phyloP scores from a whole-genome alignment of 2,797 vertebrate genomes.

The Sardinella longiceps region DNA sequence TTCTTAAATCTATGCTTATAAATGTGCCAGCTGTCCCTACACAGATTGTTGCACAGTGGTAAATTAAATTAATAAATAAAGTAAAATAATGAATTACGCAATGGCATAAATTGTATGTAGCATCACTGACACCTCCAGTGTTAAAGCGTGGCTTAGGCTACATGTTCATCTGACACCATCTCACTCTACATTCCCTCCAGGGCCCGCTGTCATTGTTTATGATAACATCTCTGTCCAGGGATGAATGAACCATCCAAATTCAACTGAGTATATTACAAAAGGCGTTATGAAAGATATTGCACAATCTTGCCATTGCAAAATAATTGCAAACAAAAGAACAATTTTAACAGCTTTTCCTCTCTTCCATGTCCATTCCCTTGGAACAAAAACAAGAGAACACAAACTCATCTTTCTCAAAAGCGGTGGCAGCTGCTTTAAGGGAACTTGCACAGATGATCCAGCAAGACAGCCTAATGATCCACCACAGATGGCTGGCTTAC shows the following conservation, averaged over 20 bases:
- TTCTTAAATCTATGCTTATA: neutral
- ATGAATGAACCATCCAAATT: neutral
- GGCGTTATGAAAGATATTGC: neutral
- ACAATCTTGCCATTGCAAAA: neutral
- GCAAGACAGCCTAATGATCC: neutral
- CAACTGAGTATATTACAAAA: neutral
- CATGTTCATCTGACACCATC: neutral
- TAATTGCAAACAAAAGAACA: neutral
- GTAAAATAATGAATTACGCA: neutral
- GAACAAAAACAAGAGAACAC: neutral
- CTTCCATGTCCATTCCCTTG: neutral
- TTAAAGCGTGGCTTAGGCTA: neutral
- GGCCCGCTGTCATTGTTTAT: neutral
- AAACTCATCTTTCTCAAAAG: neutral
- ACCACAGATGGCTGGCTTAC: neutral
- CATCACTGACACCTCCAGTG: neutral
- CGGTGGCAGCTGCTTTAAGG: neutral
- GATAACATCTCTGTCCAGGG: neutral
- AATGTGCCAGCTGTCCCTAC: neutral
- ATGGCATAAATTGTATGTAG: neutral
- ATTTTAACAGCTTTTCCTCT: neutral
- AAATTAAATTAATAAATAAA: neutral
- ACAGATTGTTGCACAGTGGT: neutral
- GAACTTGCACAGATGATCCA: constrained; percentile 4
- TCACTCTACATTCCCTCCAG: neutral